phyloP scores from a whole-genome alignment of 1,140 invertebrate species.

The Oncopeltus fasciatus region DNA sequence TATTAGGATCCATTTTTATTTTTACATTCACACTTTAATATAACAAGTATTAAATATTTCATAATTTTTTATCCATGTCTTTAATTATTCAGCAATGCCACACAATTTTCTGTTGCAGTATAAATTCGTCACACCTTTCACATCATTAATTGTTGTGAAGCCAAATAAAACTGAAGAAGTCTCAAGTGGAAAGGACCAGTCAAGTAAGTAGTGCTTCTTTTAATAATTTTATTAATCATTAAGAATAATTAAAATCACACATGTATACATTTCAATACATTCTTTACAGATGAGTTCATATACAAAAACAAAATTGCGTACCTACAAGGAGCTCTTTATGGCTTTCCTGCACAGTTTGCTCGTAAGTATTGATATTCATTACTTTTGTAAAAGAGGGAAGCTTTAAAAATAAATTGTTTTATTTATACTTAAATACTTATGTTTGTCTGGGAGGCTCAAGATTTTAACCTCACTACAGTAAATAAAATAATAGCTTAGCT shows the following conservation, averaged over 20 bases:
- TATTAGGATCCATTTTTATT: too few species aligned
- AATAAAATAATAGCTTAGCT: too few species aligned
- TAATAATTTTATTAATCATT: not conserved
- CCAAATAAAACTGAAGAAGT: conserved; percentile 31
- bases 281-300: not conserved
- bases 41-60: too few species aligned
- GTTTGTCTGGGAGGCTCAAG: too few species aligned
- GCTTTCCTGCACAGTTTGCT: not conserved
- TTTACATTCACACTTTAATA: too few species aligned
- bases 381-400: too few species aligned
- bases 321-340: not conserved
- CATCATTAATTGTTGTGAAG: conserved; percentile 55
- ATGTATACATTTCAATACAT: not conserved
- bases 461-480: too few species aligned
- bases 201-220: not conserved
- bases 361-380: not conserved
- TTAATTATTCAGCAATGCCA: too few species aligned
- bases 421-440: too few species aligned
- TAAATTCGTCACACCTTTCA: conserved; percentile 51
- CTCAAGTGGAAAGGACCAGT: not conserved
- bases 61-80: too few species aligned
- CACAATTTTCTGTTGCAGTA: conserved; percentile 37
- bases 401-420: too few species aligned
- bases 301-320: conserved; percentile 1
- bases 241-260: not conserved